Conservation (phyloP, 2,888 invertebrate species). For the Dryadula phaetusa region DNA sequence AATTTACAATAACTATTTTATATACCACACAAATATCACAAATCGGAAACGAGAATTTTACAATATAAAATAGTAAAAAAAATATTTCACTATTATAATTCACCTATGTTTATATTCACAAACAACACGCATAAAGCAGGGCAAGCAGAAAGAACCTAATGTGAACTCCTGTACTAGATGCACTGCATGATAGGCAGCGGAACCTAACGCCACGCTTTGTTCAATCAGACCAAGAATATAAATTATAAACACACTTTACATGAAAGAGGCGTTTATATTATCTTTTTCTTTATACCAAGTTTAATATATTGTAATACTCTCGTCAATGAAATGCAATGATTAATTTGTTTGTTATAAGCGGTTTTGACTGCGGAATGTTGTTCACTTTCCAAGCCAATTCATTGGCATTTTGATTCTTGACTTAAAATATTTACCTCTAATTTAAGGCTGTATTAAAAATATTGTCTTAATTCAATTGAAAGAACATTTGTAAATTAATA, state of each 20-base stretch:
- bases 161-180: too few species aligned
- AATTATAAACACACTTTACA: too few species aligned
- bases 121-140: too few species aligned
- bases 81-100: not conserved
- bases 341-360: conserved; percentile 35
- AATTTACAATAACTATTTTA: conserved; percentile 33
- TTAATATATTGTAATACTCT: not conserved
- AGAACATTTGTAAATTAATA: too few species aligned
- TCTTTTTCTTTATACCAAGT: not conserved
- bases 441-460: conserved; percentile 1
- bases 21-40: conserved; percentile 31
- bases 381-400: conserved; percentile 32
- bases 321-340: not conserved
- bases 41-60: conserved; percentile 3
- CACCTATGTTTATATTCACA: too few species aligned
- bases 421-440: not conserved
- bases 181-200: not conserved
- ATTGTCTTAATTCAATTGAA: not conserved
- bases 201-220: not conserved
- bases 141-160: too few species aligned
- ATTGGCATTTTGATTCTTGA: not conserved
- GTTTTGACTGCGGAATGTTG: conserved; percentile 42
- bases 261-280: too few species aligned
- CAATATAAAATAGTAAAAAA: not conserved
- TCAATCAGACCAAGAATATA: not conserved